These are phyloP conservation scores for Mactra quadrangularis DNA, from an alignment of 1,140 invertebrate genomes.

Conservation along the genomic window DNA sequence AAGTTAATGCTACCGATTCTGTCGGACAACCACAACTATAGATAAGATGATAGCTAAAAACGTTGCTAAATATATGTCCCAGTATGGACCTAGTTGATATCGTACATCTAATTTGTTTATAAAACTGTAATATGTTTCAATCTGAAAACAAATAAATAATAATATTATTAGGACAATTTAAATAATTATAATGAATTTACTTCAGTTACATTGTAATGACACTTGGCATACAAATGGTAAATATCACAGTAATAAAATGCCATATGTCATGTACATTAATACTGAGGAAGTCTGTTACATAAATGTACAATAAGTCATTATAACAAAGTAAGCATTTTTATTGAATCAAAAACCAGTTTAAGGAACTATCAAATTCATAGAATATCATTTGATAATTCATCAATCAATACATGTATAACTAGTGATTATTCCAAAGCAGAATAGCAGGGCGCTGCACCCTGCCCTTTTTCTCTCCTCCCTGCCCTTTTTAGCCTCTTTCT, in stretches of 20 bases:
- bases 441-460: too few relatives aligned
- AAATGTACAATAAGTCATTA: background rate
- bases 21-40: slow-evolving; percentile 85
- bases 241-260: too few relatives aligned
- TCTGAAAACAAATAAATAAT: slow-evolving; percentile 79
- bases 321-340: background rate
- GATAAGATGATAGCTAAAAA: slow-evolving; percentile 92
- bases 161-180: background rate
- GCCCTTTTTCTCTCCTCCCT: too few relatives aligned
- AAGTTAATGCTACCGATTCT: slow-evolving; percentile 25
- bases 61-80: slow-evolving; percentile 97
- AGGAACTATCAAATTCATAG: background rate
- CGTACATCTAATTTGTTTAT: slow-evolving; percentile 87
- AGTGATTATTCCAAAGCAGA: too few relatives aligned
- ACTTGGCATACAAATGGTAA: too few relatives aligned
- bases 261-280: too few relatives aligned
- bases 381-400: too few relatives aligned
- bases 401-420: too few relatives aligned
- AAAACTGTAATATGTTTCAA: slow-evolving; percentile 87
- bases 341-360: background rate
- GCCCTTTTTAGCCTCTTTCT: too few relatives aligned
- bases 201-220: background rate
- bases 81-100: slow-evolving; percentile 91
- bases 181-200: background rate
- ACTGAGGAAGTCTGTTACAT: background rate